phyloP scores from a whole-genome alignment of 2,888 invertebrate genomes.

The Acronicta leporina region DNA sequence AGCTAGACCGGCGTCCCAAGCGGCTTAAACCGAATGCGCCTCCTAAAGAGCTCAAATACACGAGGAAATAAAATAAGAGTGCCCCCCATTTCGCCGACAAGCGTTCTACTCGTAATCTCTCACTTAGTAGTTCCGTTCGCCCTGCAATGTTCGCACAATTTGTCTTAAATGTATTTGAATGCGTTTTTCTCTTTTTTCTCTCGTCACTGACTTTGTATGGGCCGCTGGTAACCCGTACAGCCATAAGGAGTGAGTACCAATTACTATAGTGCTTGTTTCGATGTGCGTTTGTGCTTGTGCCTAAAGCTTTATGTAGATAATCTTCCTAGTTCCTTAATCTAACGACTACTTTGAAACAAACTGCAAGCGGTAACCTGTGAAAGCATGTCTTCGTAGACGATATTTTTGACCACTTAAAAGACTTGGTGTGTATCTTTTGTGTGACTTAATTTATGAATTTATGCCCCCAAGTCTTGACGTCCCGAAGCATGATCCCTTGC shows the following conservation, averaged over 20 bases:
- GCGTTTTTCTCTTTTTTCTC: slow-evolving; percentile 90
- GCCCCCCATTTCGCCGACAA: slow-evolving; percentile 83
- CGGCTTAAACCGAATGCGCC: slow-evolving; percentile 83
- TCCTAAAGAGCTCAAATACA: slow-evolving; percentile 85
- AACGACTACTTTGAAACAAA: slow-evolving; percentile 75
- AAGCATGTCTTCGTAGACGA: slow-evolving; percentile 77
- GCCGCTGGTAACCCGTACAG: slow-evolving; percentile 91
- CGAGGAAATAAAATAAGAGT: slow-evolving; percentile 84
- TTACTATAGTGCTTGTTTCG: slow-evolving; percentile 89
- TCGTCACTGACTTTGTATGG: slow-evolving; percentile 92
- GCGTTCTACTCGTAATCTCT: slow-evolving; percentile 89
- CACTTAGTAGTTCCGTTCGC: slow-evolving; percentile 89
- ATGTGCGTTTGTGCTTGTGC: slow-evolving; percentile 89
- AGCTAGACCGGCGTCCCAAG: slow-evolving; percentile 78
- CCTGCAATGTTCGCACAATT: slow-evolving; percentile 89
- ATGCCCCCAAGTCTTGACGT: slow-evolving; percentile 74
- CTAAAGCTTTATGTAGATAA: slow-evolving; percentile 82
- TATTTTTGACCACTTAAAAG: slow-evolving; percentile 64
- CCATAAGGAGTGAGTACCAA: slow-evolving; percentile 92
- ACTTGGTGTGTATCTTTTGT: slow-evolving; percentile 75
- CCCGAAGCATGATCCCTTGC: slow-evolving; percentile 85
- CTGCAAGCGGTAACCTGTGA: slow-evolving; percentile 83
- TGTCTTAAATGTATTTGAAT: slow-evolving; percentile 90
- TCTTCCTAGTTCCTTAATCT: slow-evolving; percentile 82
- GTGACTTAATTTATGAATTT: slow-evolving; percentile 59